phyloP scores from a whole-genome alignment of 2,888 invertebrate genomes.

The Thereva unica region DNA sequence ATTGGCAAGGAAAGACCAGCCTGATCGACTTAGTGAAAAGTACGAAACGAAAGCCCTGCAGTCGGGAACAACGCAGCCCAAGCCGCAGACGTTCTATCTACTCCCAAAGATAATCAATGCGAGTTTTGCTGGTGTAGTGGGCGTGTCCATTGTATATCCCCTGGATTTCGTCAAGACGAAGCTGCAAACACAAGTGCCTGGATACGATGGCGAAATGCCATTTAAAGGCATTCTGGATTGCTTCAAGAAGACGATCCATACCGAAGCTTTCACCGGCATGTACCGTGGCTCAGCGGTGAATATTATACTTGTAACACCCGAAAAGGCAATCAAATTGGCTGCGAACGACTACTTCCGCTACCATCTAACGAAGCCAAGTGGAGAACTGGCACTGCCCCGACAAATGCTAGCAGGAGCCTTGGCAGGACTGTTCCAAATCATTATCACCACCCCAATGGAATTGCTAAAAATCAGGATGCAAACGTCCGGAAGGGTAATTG shows the following conservation, averaged over 20 bases:
- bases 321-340: constrained; percentile 95
- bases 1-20: too few species aligned
- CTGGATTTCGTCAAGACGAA: too few species aligned
- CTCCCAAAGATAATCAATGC: too few species aligned
- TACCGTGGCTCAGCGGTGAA: constrained; percentile 94
- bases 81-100: too few species aligned
- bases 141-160: too few species aligned
- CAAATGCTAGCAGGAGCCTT: constrained; percentile 90
- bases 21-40: too few species aligned
- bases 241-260: constrained; percentile 87
- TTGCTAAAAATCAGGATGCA: constrained; percentile 96
- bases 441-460: constrained; percentile 97
- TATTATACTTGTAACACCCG: constrained; percentile 92
- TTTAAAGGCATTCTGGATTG: constrained; percentile 70
- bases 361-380: constrained; percentile 70
- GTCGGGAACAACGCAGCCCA: too few species aligned
- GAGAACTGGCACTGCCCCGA: constrained; percentile 69
- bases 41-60: too few species aligned
- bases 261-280: constrained; percentile 97
- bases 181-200: too few species aligned
- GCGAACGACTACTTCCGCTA: constrained; percentile 94
- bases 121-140: too few species aligned
- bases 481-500: constrained; percentile 85
- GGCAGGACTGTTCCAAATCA: constrained; percentile 92
- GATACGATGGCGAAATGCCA: too few species aligned